A percentile compares a stretch with the other conserved stretches of the same genome.
These are phyloP conservation scores for Caenorhabditis remanei DNA, from an alignment of 1,140 invertebrate species.

Conservation along the genomic window DNA sequence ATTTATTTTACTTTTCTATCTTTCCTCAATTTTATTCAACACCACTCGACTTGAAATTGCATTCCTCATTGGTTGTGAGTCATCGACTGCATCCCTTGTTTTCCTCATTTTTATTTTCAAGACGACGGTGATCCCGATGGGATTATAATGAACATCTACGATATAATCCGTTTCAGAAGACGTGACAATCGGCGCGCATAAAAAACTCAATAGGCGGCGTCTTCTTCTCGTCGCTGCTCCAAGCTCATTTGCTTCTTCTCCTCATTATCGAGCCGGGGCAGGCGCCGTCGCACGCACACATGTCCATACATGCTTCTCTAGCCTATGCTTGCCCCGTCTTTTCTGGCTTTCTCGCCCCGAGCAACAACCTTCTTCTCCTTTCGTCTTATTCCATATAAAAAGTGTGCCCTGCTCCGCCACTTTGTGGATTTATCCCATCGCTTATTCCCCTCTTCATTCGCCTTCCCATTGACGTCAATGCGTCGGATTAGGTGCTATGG, in stretches of 20 bases:
- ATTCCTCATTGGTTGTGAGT: neutral
- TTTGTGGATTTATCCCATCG: constrained; percentile 9
- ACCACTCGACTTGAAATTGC: neutral
- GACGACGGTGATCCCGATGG: neutral
- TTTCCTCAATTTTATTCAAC: neutral
- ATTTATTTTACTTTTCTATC: neutral
- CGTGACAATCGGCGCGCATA: neutral
- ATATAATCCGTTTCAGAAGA: neutral
- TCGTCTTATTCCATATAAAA: constrained; percentile 31
- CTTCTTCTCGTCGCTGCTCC: neutral
- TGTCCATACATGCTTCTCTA: constrained; percentile 8
- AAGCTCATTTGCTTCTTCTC: constrained; percentile 39
- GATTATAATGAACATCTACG: constrained; percentile 7
- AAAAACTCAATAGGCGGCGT: neutral
- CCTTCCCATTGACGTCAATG: neutral
- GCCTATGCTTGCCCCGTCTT: neutral
- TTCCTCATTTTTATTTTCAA: neutral
- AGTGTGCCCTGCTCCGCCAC: constrained; percentile 23
- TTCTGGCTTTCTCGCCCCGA: constrained; percentile 32
- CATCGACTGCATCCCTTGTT: neutral
- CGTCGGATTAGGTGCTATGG: constrained; percentile 32
- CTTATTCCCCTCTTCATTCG: neutral
- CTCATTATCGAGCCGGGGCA: constrained; percentile 40
- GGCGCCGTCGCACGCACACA: constrained; percentile 7
- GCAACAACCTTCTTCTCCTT: neutral